Base-by-base conservation (phyloP, 2,888 invertebrate species). In the Cyaniris semiargus region DNA sequence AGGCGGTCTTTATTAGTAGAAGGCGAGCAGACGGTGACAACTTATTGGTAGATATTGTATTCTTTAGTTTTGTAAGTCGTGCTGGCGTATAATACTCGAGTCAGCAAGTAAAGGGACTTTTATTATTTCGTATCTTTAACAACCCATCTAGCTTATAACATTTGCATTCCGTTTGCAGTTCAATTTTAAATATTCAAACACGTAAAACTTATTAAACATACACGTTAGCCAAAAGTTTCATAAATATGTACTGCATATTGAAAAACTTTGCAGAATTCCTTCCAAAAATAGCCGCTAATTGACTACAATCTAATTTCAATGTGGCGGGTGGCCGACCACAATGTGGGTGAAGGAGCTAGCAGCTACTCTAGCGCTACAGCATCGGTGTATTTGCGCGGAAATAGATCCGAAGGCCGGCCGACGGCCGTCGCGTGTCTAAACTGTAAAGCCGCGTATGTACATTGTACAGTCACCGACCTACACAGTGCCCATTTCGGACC, bases 401-500 rank as follows among this genome's bases (percentile, higher is more conserved):
- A 78, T 70, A 77, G 77, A 77, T 48, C 56, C 66, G 79, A 79
- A 79, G 80, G 78, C 78, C 80, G 23, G 38, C 66, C 58, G 78
- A 77, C 80, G 23, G 38, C 66, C 58, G 38, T 70, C 15, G 76
- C 70, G 27, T 74, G 75, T 38, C 38, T 53, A 53, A 34, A 21
- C 71, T 53, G 10, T 58, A 58, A 21, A 60, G 58, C 58, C 58
- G 10, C 58, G 21, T 60, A 8, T 21, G 60, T 3, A 23, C 60
- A 8, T 0, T 53, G 21, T 5, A 1, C n/a, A 53, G 56, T 6
- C 18, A 4, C 15, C 18, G 10, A 38, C 38, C 38, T 38, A 3
- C 44, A 10, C 44, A 18, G 15, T 18, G 53, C 18, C 5, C 53
- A 53, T 53, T 53, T 53, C 5, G 53, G 53, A 53, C 53, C 53